Conservation (phyloP, 2,113 vertebrate genomes). For the Xenopus borealis region DNA sequence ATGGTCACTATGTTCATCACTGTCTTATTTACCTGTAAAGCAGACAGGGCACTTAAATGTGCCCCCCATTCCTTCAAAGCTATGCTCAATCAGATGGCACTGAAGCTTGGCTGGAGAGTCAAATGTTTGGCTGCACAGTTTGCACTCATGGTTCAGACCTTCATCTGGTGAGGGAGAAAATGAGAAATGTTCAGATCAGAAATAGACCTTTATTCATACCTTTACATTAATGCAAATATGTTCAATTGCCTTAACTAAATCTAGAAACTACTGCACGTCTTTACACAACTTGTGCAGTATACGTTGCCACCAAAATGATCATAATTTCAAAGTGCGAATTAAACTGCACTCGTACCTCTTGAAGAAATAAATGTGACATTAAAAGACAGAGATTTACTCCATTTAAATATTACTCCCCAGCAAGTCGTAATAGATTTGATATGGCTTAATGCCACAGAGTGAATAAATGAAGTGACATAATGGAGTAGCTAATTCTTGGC, state of each 20-base stretch:
- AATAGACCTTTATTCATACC: not conserved
- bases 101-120: conserved; percentile 98
- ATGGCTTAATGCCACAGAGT: not conserved
- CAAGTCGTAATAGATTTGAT: not conserved
- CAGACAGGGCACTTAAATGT: conserved; percentile 98
- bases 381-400: too few species aligned
- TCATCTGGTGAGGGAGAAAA: conserved; percentile 76
- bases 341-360: too few species aligned
- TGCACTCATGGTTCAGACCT: conserved; percentile 97
- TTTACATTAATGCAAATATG: not conserved
- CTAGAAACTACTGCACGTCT: too few species aligned
- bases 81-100: conserved; percentile 98
- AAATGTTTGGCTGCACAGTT: conserved; percentile 96
- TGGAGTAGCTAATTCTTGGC: not conserved
- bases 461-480: not conserved
- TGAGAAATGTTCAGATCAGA: conserved; percentile 52
- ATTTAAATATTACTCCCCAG: not conserved
- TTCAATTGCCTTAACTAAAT: too few species aligned
- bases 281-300: too few species aligned
- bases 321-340: too few species aligned
- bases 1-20: too few species aligned
- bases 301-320: too few species aligned
- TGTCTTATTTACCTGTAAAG: conserved; percentile 81
- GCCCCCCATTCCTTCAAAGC: conserved; percentile 98
- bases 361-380: too few species aligned